Base-by-base conservation (phyloP, 2,888 invertebrate genomes). In the Acrobasis consociella region DNA sequence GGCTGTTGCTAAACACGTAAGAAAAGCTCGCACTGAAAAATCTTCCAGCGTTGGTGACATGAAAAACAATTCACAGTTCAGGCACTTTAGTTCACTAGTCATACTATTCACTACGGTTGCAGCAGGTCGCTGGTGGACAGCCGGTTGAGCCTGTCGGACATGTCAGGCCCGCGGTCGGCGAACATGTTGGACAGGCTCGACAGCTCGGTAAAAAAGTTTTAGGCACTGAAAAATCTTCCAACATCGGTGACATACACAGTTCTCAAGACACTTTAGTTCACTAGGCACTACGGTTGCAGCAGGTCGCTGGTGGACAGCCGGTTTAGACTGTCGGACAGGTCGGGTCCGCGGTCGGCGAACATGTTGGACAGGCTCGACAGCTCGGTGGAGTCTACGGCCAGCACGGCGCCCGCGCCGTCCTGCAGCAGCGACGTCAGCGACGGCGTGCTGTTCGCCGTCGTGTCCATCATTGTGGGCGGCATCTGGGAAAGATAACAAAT, bases 341-440 rank as follows among this genome's bases (percentile, higher is more conserved):
- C 81, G 16, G 71, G 75, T 5, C 67, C 71, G 16, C 75, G 68
- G 65, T 69, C 72, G 65, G 62, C 64, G 46, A 85, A 73, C 64
- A 84, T 69, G 3, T 74, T 72, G 58, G 80, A 75, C 39, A 93
- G 80, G 51, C 89, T 91, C 60, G 93, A 91, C 64, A 94, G 87
- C 67, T 94, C 94, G 64, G 87, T 86, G 1, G 93, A 93, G 73
- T 89, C 90, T 49, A 93, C 85, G 64, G 83, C 90, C 49, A 93
- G 84, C 65, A 83, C 85, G 61, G 87, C 82, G 65, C 1, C 72
- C 78, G 8, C 72, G 62, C 74, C 75, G 67, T 77, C 79, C 69
- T 71, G 63, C 58, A 87, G 78, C 37, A 86, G 80, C 11, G 77
- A 68, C n/a, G 76, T 75, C 5, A 87, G 67, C 0, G 85, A 82